A percentile compares a stretch with the other conserved stretches of the same genome.
Evolutionary conservation across 37 sponge, comb jelly and placozoan species (phyloP).

Genomic region (Ephydatia muelleri): DNA sequence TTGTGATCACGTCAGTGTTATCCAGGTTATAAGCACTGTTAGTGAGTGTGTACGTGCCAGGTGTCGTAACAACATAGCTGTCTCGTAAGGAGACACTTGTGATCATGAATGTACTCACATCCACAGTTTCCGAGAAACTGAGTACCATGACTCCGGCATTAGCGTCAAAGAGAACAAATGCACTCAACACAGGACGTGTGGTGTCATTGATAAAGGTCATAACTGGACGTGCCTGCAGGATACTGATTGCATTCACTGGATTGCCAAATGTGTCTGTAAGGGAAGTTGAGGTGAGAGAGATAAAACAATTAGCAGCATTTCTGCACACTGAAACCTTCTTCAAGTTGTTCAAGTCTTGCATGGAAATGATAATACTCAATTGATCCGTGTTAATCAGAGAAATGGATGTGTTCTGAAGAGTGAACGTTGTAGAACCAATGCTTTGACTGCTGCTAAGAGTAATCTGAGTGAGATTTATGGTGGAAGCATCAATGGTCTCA

Average conservation of each 20-base stretch:
- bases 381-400: constrained; percentile 14
- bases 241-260: constrained; percentile 36
- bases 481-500: constrained; percentile 73
- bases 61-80: background rate
- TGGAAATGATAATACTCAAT: constrained; percentile 29
- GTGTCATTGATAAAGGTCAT: constrained; percentile 56
- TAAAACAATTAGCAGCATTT: constrained; percentile 48
- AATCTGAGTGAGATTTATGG: constrained; percentile 42
- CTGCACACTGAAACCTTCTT: constrained; percentile 78
- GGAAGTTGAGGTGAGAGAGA: constrained; percentile 66
- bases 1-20: constrained; percentile 60
- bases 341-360: constrained; percentile 69
- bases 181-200: constrained; percentile 55
- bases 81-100: constrained; percentile 38
- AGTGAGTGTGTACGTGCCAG: constrained; percentile 29
- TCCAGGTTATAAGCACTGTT: constrained; percentile 23
- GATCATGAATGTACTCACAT: constrained; percentile 41
- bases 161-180: constrained; percentile 59
- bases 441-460: constrained; percentile 48
- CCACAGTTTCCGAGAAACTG: constrained; percentile 83
- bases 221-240: constrained; percentile 17
- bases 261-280: constrained; percentile 73
- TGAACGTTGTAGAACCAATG: constrained; percentile 14
- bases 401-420: constrained; percentile 19
- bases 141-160: constrained; percentile 57